Evolutionary conservation across 1,140 invertebrate genomes (phyloP).

Genomic region (Lepidotrigona ventralis): DNA sequence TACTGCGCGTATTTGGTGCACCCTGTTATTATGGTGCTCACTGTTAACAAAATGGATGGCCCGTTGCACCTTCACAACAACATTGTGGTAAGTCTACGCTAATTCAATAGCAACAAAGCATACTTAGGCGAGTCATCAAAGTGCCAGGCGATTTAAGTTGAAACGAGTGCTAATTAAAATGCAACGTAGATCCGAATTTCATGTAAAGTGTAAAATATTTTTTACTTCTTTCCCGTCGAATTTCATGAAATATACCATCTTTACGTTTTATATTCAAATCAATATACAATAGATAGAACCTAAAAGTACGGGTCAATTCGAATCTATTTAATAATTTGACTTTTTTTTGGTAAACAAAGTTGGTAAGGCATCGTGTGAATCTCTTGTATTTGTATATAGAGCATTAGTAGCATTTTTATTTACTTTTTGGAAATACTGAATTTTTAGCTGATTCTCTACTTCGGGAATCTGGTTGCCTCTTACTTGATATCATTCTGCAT

Average conservation of each 20-base stretch:
- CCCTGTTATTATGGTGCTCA: constrained; percentile 90
- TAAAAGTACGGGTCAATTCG: too few relatives aligned
- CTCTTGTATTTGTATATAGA: neutral
- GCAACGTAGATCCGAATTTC: too few relatives aligned
- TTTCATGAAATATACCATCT: too few relatives aligned
- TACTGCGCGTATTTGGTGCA: constrained; percentile 96
- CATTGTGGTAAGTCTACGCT: constrained; percentile 82
- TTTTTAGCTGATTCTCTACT: constrained; percentile 86
- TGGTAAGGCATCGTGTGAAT: too few relatives aligned
- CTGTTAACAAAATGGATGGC: constrained; percentile 88
- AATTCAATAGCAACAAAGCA: neutral
- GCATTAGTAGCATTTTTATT: neutral
- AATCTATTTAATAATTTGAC: too few relatives aligned
- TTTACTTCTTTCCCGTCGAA: too few relatives aligned
- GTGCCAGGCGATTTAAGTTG: neutral
- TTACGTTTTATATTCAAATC: too few relatives aligned
- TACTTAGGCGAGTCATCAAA: rapidly evolving
- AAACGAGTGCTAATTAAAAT: too few relatives aligned
- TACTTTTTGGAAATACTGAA: neutral
- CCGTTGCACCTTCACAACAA: constrained; percentile 87
- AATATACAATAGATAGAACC: too few relatives aligned
- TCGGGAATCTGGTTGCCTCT: constrained; percentile 89
- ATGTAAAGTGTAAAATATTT: too few relatives aligned
- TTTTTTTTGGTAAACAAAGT: too few relatives aligned
- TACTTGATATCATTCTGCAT: constrained; percentile 89